A percentile compares a stretch with the other conserved stretches of the same genome.
Conservation (phyloP, 2,113 vertebrate species). For the Abramis brama region DNA sequence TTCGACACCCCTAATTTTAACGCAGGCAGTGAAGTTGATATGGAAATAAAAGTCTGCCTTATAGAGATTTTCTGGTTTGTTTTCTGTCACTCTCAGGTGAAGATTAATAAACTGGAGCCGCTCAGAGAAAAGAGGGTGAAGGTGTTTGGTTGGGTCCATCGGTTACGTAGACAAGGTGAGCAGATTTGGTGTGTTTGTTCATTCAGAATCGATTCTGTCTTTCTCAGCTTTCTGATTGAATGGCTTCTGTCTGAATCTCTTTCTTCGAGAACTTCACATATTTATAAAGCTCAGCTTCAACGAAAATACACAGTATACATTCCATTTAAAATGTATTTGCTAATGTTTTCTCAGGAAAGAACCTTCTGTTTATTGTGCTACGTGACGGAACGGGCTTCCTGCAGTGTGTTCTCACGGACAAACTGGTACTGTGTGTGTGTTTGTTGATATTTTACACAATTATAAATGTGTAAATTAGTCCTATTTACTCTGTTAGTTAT, state of each 20-base stretch:
- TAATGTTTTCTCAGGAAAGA: slow-evolving; percentile 80
- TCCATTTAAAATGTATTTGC: neutral
- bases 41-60: neutral
- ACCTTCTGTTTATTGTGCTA: slow-evolving; percentile 92
- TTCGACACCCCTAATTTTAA: neutral
- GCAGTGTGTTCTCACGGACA: slow-evolving; percentile 91
- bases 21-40: neutral
- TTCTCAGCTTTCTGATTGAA: neutral
- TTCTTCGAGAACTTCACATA: neutral
- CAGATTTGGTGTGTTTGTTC: neutral
- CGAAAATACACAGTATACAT: neutral
- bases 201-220: neutral
- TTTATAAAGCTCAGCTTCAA: neutral
- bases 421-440: slow-evolving; percentile 78
- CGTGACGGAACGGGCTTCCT: slow-evolving; percentile 93
- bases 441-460: neutral
- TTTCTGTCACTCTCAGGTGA: slow-evolving; percentile 75
- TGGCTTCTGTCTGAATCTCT: neutral
- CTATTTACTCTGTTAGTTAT: neutral
- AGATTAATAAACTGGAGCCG: slow-evolving; percentile 81
- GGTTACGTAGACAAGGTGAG: slow-evolving; percentile 91
- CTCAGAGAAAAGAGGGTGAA: slow-evolving; percentile 87
- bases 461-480: neutral
- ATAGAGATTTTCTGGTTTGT: neutral
- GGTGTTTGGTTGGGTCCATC: slow-evolving; percentile 95